Evolutionary conservation across 2,113 vertebrate genomes (phyloP).

Genomic region (Heterotilapia buettikoferi): DNA sequence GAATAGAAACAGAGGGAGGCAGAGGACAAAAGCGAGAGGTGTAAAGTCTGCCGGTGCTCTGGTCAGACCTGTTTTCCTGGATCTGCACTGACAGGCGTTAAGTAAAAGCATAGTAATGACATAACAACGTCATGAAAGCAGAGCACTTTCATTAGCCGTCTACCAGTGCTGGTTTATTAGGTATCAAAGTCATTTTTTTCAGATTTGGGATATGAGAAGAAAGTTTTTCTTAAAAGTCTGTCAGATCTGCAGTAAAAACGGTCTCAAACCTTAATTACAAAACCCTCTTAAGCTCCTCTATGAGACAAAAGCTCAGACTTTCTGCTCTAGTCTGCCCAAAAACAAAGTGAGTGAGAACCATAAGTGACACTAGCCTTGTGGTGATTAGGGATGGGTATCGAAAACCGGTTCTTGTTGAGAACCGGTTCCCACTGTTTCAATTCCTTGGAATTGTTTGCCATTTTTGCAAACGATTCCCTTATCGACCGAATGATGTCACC

Average conservation of each 20-base stretch:
- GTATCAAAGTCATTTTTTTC: accelerated
- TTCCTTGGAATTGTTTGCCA: no score
- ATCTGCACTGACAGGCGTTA: not conserved
- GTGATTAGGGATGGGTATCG: no score
- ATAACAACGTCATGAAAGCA: not conserved
- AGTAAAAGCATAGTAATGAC: not conserved
- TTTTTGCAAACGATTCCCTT: no score
- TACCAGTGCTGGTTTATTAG: not conserved
- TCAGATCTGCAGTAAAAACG: not conserved
- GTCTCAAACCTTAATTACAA: not conserved
- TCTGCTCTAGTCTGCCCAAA: not conserved
- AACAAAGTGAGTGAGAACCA: not conserved
- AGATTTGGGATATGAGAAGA: not conserved
- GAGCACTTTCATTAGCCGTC: not conserved
- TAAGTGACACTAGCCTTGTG: not conserved
- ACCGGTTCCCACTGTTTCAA: no score
- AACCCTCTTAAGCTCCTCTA: not conserved
- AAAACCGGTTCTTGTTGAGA: no score
- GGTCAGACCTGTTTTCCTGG: slow-evolving; percentile 14
- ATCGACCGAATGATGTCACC: no score
- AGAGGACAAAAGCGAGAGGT: not conserved
- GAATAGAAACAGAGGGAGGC: slow-evolving; percentile 11
- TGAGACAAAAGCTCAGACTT: not conserved
- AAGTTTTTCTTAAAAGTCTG: not conserved
- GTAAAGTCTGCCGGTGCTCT: not conserved